These are phyloP conservation scores for Drosophila aff. DNA, from an alignment of 1,140 invertebrate species.

Conservation along the genomic window DNA sequence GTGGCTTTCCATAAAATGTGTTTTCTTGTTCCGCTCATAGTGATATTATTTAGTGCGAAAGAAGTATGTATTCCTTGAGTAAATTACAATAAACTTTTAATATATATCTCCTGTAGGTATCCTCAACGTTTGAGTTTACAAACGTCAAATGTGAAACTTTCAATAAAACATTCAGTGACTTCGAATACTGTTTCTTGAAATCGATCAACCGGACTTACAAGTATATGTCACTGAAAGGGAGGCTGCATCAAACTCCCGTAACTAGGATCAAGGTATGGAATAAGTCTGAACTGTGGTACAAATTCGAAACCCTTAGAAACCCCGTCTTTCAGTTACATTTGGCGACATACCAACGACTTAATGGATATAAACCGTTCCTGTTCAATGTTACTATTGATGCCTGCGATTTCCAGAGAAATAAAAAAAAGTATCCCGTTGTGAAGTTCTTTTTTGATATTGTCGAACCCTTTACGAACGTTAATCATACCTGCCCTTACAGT, in stretches of 20 bases:
- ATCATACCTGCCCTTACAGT: constrained; percentile 3
- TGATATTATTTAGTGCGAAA: neutral
- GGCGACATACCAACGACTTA: neutral
- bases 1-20: neutral
- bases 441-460: neutral
- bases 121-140: constrained; percentile 9
- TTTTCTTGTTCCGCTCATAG: neutral
- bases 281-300: neutral
- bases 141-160: neutral
- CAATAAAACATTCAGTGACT: neutral
- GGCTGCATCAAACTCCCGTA: neutral
- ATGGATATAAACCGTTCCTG: constrained; percentile 18
- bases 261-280: neutral
- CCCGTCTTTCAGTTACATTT: neutral
- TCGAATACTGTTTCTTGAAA: neutral
- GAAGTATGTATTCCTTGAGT: neutral
- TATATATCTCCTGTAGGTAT: neutral
- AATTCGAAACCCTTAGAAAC: neutral
- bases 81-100: neutral
- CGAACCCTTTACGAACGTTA: constrained; percentile 2
- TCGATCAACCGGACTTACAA: constrained; percentile 13
- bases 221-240: neutral
- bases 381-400: constrained; percentile 14
- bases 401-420: neutral
- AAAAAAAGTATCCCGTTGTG: neutral